These are phyloP conservation scores for Acanthochromis polyacanthus DNA, from an alignment of 2,113 vertebrate species.

Conservation along the genomic window DNA sequence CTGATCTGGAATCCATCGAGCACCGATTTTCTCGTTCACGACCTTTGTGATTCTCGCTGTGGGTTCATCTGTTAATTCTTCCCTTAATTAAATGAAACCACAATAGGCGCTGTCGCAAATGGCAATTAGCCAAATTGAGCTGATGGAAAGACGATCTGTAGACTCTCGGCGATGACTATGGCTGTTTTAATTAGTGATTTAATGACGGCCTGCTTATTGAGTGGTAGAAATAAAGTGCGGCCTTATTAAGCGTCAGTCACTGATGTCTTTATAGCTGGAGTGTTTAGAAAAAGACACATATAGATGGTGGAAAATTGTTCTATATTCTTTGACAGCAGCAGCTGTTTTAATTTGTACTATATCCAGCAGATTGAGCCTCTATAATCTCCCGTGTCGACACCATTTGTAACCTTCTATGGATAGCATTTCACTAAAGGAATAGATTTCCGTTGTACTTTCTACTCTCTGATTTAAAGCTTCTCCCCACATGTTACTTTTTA, in stretches of 20 bases:
- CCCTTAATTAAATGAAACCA: slow-evolving; percentile 58
- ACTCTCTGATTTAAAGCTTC: too few species aligned
- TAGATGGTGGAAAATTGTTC: too few species aligned
- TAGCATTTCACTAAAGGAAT: too few species aligned
- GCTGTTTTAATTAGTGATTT: slow-evolving; percentile 65
- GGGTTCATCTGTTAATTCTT: slow-evolving; percentile 17
- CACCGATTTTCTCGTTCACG: neutral
- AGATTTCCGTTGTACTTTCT: too few species aligned
- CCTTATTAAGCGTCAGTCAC: neutral
- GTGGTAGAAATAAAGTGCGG: slow-evolving; percentile 29
- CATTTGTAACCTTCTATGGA: too few species aligned
- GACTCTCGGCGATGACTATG: slow-evolving; percentile 42
- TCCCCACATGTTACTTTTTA: too few species aligned
- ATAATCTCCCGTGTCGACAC: too few species aligned
- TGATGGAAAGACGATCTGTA: slow-evolving; percentile 50
- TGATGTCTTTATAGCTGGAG: too few species aligned
- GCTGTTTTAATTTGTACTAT: too few species aligned
- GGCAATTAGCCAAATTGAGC: slow-evolving; percentile 60
- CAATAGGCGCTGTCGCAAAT: slow-evolving; percentile 51
- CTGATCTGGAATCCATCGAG: neutral
- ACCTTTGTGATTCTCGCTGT: slow-evolving; percentile 10
- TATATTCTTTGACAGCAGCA: too few species aligned
- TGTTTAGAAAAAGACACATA: too few species aligned
- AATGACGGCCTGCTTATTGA: slow-evolving; percentile 52
- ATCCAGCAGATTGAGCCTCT: too few species aligned